Conservation (phyloP, 92 coral and sea anemone genomes). For the Phymanthus crucifer region DNA sequence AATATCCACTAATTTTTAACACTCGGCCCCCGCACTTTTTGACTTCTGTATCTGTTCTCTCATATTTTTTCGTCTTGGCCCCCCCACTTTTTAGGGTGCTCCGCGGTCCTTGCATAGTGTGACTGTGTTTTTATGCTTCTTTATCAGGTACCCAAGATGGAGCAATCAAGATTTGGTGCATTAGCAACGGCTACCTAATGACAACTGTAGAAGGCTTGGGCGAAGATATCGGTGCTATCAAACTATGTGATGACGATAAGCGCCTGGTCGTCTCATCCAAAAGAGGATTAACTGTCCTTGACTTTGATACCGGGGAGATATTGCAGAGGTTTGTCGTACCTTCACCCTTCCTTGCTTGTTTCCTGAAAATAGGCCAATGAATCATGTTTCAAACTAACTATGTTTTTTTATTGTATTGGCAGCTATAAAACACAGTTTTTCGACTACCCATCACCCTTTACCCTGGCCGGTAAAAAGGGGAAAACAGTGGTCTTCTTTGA, state of each 20-base stretch:
- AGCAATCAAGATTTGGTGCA: conserved; percentile 71
- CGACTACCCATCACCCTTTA: conserved; percentile 58
- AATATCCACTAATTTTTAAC: too few species aligned
- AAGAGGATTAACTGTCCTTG: conserved; percentile 61
- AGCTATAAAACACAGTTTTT: conserved; percentile 60
- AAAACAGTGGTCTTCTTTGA: conserved; percentile 58
- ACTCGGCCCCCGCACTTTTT: too few species aligned
- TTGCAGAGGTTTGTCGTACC: conserved; percentile 50
- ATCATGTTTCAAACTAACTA: too few species aligned
- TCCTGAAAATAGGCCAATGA: too few species aligned
- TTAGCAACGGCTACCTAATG: conserved; percentile 50
- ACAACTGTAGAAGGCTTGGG: conserved; percentile 70
- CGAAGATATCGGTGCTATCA: conserved; percentile 55
- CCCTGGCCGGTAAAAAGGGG: conserved; percentile 60
- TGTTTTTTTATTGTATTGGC: not conserved
- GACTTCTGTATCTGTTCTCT: too few species aligned
- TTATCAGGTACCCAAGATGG: conserved; percentile 71
- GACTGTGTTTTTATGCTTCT: too few species aligned
- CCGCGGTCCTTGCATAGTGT: too few species aligned
- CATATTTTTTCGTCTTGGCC: too few species aligned
- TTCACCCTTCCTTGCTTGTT: not conserved
- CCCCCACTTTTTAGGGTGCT: too few species aligned
- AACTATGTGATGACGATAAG: conserved; percentile 62
- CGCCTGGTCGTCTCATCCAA: conserved; percentile 68
- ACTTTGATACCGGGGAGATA: conserved; percentile 80